Base-by-base conservation (phyloP, 2,113 vertebrate genomes). In the Alligator mississippiensis region DNA sequence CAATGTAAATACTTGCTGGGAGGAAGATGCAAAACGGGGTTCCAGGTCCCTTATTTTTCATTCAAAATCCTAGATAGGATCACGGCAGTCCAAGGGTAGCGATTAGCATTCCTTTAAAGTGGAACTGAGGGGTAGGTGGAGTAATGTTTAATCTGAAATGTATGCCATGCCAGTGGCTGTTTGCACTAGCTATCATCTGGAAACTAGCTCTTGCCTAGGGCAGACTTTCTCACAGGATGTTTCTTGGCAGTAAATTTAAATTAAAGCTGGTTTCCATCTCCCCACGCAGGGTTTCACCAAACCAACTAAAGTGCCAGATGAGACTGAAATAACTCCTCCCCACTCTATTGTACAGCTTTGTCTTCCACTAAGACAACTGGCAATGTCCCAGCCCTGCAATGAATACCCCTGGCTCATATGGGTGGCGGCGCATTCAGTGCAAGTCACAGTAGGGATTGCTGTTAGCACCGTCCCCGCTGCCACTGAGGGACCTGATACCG, bases 1-100 rank as follows among this genome's bases (percentile, higher is more conserved):
- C 76, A 89, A 9, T 88, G 80, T 77, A 93, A 93, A 95, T 90
- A 85, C 6, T 88, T 34, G 63, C 82, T 72, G n/a, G 9, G 34
- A 92, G 55, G 27, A 64, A 89, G 38, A 27, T 60, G 70, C 13
- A 76, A 96, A 94, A 86, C 59, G 80, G 10, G 11, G 34, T 6
- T 82, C 11, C 34, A 76, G 57, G 64, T 88, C 59, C 83, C 72
- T 60, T 58, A 25, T 30, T 61, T 90, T 81, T 30, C 24, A 62
- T 2, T 28, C 5, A 89, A 11, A 89, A 27, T 77, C 18, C 21
- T 62, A 80, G 5, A 47, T 66, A 70, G 70, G 27, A 87, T 87
- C 91, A 38, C 9, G 38, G 30, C 68, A 72, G 30, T 38, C 30
- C 18, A 22, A 38, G 21, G 30, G 30, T 72, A 38, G 34, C 30